Percentiles rank a stretch among this genome's conserved stretches.
Conservation (phyloP, 2,797 vertebrate species). For the Enteromius unitaeniatus region DNA sequence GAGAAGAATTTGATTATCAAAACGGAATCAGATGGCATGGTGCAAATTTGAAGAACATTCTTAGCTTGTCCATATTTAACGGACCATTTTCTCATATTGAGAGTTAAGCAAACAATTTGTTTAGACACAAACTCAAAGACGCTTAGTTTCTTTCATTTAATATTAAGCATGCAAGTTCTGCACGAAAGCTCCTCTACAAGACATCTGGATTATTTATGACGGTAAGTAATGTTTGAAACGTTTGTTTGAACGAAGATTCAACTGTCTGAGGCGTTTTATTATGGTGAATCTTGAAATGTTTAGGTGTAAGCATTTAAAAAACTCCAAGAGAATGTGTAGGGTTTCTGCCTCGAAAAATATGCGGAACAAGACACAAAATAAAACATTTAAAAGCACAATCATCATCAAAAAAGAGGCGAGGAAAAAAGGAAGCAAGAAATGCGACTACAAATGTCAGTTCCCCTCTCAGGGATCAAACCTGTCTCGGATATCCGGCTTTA, state of each 20-base stretch:
- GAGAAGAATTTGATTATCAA: background rate
- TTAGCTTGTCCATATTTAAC: background rate
- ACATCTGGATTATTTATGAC: slow-evolving; percentile 68
- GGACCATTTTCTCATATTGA: background rate
- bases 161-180: slow-evolving; percentile 68
- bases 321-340: background rate
- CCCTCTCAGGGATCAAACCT: slow-evolving; percentile 7
- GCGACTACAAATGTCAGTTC: slow-evolving; percentile 3
- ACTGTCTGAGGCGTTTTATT: background rate
- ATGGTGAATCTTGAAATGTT: background rate
- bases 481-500: slow-evolving; percentile 19
- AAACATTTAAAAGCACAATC: background rate
- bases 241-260: slow-evolving; percentile 55
- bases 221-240: slow-evolving; percentile 65
- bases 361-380: background rate
- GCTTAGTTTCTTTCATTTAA: slow-evolving; percentile 73
- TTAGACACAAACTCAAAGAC: slow-evolving; percentile 63
- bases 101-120: slow-evolving; percentile 50
- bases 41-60: background rate
- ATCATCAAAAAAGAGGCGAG: background rate
- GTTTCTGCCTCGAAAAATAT: background rate
- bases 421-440: slow-evolving; percentile 27
- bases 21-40: background rate
- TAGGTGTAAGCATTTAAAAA: background rate
- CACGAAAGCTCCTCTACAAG: slow-evolving; percentile 65